These are phyloP conservation scores for Cheilosia scutellata DNA, from an alignment of 2,888 invertebrate species.

Conservation along the genomic window DNA sequence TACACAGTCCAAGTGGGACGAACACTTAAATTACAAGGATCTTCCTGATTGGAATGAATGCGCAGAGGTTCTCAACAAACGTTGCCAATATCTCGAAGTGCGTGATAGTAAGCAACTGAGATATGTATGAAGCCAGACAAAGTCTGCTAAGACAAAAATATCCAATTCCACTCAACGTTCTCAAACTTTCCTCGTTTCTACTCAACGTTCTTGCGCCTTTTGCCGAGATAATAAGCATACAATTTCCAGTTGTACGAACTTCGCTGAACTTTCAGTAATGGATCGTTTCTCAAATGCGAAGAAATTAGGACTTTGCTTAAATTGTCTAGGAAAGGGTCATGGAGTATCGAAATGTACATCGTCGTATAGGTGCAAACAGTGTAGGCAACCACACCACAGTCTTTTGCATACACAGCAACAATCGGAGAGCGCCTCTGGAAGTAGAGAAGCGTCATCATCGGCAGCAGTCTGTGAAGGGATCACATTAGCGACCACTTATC, in stretches of 20 bases:
- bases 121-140: neutral
- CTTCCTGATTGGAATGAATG: slow-evolving; percentile 19
- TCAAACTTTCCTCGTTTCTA: too few relatives aligned
- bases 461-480: neutral
- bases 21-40: slow-evolving; percentile 25
- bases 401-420: neutral
- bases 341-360: neutral
- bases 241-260: neutral
- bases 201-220: neutral
- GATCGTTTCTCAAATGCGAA: neutral
- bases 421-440: neutral
- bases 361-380: neutral
- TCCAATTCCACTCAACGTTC: too few relatives aligned
- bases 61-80: neutral
- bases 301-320: slow-evolving; percentile 7
- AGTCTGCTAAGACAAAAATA: neutral
- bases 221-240: neutral
- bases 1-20: slow-evolving; percentile 30
- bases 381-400: slow-evolving; percentile 9
- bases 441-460: neutral
- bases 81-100: slow-evolving; percentile 17
- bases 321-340: slow-evolving; percentile 18
- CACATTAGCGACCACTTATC: too few relatives aligned
- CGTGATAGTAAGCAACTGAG: neutral
- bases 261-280: neutral